phyloP scores from a whole-genome alignment of 2,888 invertebrate species.

The Ypsolopha sequella region DNA sequence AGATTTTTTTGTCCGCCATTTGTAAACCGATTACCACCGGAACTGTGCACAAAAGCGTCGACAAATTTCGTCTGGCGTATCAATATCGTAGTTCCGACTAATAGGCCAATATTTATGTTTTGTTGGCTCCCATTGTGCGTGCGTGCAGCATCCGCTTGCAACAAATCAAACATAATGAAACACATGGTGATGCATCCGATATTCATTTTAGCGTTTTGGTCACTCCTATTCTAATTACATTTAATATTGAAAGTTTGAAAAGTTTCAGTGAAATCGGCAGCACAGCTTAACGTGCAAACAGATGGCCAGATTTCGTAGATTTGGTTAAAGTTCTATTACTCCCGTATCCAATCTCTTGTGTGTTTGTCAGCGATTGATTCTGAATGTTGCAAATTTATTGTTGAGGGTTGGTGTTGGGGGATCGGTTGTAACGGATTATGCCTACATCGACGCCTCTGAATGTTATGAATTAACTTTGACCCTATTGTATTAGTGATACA shows the following conservation, averaged over 20 bases:
- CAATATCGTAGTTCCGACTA: conserved; percentile 62
- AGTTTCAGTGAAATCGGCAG: background rate
- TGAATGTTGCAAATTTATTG: conserved; percentile 46
- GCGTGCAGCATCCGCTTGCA: conserved; percentile 34
- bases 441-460: conserved; percentile 35
- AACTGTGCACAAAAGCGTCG: conserved; percentile 55
- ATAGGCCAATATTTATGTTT: conserved; percentile 58
- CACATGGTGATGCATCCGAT: background rate
- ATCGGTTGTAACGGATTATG: conserved; percentile 52
- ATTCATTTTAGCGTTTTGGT: background rate
- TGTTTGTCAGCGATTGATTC: conserved; percentile 40
- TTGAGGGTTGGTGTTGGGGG: conserved; percentile 23
- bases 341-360: conserved; percentile 24
- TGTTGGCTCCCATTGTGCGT: conserved; percentile 50
- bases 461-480: background rate
- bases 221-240: background rate
- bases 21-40: conserved; percentile 58
- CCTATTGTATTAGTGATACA: background rate
- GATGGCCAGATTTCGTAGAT: background rate
- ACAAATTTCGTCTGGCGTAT: conserved; percentile 52
- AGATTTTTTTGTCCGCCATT: conserved; percentile 41
- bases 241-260: background rate
- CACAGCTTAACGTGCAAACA: background rate
- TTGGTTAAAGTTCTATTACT: background rate
- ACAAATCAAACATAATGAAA: conserved; percentile 1